Conservation (phyloP, 2,888 invertebrate species). For the Oxyscelio sp. region DNA sequence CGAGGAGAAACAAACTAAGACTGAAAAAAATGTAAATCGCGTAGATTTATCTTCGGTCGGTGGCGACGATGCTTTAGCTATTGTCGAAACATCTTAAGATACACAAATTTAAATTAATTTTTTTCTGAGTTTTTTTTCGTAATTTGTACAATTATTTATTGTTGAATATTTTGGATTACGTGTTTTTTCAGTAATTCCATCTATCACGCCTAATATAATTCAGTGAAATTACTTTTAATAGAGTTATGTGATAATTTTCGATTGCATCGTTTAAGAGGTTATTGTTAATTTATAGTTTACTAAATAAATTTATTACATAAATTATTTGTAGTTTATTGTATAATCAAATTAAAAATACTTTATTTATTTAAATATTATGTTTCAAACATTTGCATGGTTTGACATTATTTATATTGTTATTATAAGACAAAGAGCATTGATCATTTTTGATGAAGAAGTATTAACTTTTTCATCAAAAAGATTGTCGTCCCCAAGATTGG, state of each 20-base stretch:
- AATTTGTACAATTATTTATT: conserved; percentile 26
- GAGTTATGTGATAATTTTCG: neutral
- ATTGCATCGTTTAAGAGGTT: neutral
- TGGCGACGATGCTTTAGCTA: conserved; percentile 82
- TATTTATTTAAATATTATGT: too few species aligned
- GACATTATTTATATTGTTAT: too few species aligned
- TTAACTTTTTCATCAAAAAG: too few species aligned
- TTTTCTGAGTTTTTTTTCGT: neutral
- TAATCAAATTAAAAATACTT: too few species aligned
- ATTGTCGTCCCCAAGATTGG: too few species aligned
- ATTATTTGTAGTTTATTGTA: too few species aligned
- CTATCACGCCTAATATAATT: neutral
- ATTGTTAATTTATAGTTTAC: conserved; percentile 3
- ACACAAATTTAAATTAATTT: neutral
- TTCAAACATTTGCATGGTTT: too few species aligned
- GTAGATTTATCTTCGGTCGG: conserved; percentile 79
- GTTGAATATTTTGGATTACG: neutral
- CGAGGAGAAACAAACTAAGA: neutral
- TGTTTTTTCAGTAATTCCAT: neutral
- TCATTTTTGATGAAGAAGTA: too few species aligned
- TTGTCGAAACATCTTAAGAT: conserved; percentile 75
- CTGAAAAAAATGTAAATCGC: neutral
- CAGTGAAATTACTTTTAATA: neutral
- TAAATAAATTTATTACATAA: neutral
- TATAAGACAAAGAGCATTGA: too few species aligned